These are phyloP conservation scores for Cnemophilus loriae DNA, from an alignment of 2,113 vertebrate genomes.

Conservation along the genomic window DNA sequence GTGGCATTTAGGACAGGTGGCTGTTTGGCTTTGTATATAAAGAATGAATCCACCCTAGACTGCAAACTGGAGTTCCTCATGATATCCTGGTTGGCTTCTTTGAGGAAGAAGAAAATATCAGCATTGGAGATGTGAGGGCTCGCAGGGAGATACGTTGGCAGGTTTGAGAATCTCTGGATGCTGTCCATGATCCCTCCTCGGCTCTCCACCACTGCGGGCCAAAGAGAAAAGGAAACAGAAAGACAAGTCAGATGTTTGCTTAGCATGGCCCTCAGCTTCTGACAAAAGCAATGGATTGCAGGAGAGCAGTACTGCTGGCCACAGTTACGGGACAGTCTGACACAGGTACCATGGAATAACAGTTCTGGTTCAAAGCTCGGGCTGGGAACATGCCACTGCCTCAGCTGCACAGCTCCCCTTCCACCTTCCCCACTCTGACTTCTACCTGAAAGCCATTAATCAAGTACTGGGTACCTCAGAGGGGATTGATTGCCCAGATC, in stretches of 20 bases:
- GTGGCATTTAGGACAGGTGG: conserved; percentile 84
- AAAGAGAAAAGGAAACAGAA: conserved; percentile 16
- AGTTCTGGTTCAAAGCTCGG: background rate
- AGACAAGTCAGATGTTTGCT: conserved; percentile 17
- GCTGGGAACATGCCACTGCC: background rate
- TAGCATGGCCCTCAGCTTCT: background rate
- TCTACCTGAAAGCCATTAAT: background rate
- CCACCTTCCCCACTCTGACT: background rate
- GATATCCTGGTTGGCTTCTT: conserved; percentile 90
- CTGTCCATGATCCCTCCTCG: conserved; percentile 70
- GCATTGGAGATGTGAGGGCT: conserved; percentile 77
- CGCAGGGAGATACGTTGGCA: conserved; percentile 84
- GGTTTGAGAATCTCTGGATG: conserved; percentile 81
- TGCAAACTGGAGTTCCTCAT: conserved; percentile 91
- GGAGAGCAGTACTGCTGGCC: background rate
- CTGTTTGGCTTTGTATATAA: conserved; percentile 78
- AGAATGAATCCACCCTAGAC: conserved; percentile 83
- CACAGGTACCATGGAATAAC: background rate
- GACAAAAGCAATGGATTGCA: background rate
- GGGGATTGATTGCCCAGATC: background rate
- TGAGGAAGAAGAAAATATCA: conserved; percentile 86
- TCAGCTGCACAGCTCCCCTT: background rate
- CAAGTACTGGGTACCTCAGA: background rate
- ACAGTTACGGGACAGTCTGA: background rate
- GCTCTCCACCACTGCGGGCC: conserved; percentile 71